Evolutionary conservation across 2,888 invertebrate genomes (phyloP).

Genomic region (Steromphala cineraria): DNA sequence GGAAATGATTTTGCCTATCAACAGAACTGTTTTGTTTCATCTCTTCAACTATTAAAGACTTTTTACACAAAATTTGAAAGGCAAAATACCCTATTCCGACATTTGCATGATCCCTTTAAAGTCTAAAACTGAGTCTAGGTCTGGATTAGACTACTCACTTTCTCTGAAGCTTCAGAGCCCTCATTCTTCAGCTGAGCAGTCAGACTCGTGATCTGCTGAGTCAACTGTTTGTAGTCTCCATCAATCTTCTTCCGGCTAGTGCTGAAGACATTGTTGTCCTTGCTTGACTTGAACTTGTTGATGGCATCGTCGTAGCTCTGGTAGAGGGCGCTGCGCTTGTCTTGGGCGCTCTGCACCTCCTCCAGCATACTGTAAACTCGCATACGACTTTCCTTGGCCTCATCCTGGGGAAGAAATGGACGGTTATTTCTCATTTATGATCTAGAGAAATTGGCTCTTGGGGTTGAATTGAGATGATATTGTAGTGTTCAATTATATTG

Average conservation of each 20-base stretch:
- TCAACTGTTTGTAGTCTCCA: slow-evolving; percentile 80
- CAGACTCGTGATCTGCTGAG: slow-evolving; percentile 78
- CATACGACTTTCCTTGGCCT: slow-evolving; percentile 78
- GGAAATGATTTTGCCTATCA: too few relatives aligned
- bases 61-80: too few relatives aligned
- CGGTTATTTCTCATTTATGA: background rate
- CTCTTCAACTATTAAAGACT: too few relatives aligned
- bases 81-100: too few relatives aligned
- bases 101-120: too few relatives aligned
- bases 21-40: too few relatives aligned
- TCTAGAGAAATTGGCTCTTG: too few relatives aligned
- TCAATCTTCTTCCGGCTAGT: slow-evolving; percentile 79
- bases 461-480: too few relatives aligned
- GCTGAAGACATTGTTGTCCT: slow-evolving; percentile 77
- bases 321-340: slow-evolving; percentile 80
- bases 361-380: slow-evolving; percentile 77
- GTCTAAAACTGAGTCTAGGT: too few relatives aligned
- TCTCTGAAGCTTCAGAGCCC: slow-evolving; percentile 80
- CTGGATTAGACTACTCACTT: slow-evolving; percentile 74
- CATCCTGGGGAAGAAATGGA: slow-evolving; percentile 73
- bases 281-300: slow-evolving; percentile 80
- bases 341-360: slow-evolving; percentile 79
- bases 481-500: too few relatives aligned
- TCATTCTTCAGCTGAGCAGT: slow-evolving; percentile 79
- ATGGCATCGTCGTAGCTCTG: slow-evolving; percentile 81